Conservation (phyloP, 2,888 invertebrate genomes). For the Ashinkailepas kermadecensis region DNA sequence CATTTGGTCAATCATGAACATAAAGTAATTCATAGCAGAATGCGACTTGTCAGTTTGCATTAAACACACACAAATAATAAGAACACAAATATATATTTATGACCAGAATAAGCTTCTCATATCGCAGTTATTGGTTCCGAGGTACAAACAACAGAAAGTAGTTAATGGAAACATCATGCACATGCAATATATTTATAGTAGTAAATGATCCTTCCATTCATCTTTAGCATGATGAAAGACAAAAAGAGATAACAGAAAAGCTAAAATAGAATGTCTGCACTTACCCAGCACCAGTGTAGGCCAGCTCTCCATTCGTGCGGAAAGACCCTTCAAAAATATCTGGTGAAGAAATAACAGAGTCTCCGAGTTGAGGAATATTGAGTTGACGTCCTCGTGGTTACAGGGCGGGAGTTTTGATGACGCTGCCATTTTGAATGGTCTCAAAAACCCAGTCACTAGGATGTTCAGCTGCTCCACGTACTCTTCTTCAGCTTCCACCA, state of each 20-base stretch:
- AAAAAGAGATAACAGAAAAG: neutral
- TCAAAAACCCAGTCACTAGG: conserved; percentile 73
- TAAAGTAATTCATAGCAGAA: neutral
- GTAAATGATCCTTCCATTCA: neutral
- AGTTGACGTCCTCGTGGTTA: conserved; percentile 87
- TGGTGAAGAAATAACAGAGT: conserved; percentile 86
- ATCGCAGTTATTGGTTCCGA: neutral
- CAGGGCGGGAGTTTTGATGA: conserved; percentile 85
- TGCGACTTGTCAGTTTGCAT: neutral
- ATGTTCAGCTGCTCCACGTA: conserved; percentile 85
- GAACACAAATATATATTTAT: neutral
- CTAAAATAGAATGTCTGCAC: conserved; percentile 30
- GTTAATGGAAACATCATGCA: neutral
- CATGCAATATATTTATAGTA: neutral
- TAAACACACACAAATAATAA: neutral
- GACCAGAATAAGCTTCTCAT: neutral
- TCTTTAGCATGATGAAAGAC: neutral
- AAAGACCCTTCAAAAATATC: conserved; percentile 86
- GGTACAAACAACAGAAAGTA: neutral
- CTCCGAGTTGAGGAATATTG: conserved; percentile 86
- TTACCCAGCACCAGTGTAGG: conserved; percentile 84
- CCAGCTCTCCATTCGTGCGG: conserved; percentile 86
- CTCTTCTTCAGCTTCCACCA: conserved; percentile 90
- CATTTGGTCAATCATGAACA: too few species aligned
- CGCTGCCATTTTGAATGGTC: conserved; percentile 89